These are phyloP conservation scores for Germaria angustata DNA, from an alignment of 2,888 invertebrate genomes.

Conservation along the genomic window DNA sequence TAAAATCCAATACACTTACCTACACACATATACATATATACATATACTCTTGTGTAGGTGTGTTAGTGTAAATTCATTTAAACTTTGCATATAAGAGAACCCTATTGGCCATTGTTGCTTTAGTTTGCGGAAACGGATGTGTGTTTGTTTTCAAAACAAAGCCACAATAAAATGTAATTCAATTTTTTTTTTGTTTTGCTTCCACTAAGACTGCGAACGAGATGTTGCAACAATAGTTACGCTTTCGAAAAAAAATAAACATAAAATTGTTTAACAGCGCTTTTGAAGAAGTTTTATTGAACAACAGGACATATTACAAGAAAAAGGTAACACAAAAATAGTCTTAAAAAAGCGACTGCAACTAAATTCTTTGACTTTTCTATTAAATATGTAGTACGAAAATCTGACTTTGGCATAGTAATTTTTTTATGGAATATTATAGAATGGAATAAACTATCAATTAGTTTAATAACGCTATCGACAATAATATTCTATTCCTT, in stretches of 20 bases:
- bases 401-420: too few relatives aligned
- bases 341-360: too few relatives aligned
- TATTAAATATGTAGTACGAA: too few relatives aligned
- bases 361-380: too few relatives aligned
- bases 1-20: not conserved
- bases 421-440: too few relatives aligned
- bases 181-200: not conserved
- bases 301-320: not conserved
- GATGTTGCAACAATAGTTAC: not conserved
- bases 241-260: conserved; percentile 38
- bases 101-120: conserved; percentile 45
- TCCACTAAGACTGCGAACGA: not conserved
- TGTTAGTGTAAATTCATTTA: conserved; percentile 15
- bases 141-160: conserved; percentile 40
- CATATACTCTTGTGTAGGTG: not conserved
- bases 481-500: too few relatives aligned
- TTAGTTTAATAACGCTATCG: too few relatives aligned
- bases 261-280: conserved; percentile 27
- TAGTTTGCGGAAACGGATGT: conserved; percentile 62
- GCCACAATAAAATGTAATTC: conserved; percentile 34
- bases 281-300: conserved; percentile 3
- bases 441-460: too few relatives aligned
- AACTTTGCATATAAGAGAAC: conserved; percentile 6
- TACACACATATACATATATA: too few relatives aligned
- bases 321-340: not conserved